Evolutionary conservation across 2,113 vertebrate genomes (phyloP).

Genomic region (Thermophis baileyi): DNA sequence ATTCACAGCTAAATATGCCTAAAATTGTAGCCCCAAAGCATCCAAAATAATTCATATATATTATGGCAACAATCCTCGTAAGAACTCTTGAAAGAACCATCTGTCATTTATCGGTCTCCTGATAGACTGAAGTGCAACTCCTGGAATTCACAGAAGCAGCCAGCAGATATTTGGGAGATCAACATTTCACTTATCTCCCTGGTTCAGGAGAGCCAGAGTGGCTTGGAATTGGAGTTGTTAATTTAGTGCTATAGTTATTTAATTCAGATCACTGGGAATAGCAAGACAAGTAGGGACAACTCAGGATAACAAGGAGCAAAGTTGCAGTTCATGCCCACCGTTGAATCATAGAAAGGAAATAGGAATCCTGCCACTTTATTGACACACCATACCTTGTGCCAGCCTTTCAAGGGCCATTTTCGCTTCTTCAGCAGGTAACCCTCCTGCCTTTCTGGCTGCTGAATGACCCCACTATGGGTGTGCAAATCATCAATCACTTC

Average conservation of each 20-base stretch:
- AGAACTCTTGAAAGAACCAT: background rate
- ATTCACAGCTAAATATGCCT: background rate
- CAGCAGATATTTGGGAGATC: background rate
- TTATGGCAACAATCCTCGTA: background rate
- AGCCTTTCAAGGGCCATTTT: conserved; percentile 93
- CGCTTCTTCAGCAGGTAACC: conserved; percentile 91
- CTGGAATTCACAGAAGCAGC: background rate
- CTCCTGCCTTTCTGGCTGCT: conserved; percentile 77
- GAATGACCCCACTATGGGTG: conserved; percentile 43
- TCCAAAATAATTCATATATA: background rate
- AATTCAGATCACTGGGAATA: background rate
- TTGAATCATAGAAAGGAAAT: background rate
- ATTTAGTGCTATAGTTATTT: background rate
- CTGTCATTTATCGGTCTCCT: background rate
- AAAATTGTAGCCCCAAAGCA: background rate
- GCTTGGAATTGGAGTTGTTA: background rate
- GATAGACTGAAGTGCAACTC: background rate
- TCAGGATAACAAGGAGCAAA: background rate
- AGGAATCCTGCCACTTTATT: background rate
- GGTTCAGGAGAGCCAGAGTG: background rate
- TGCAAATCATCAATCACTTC: conserved; percentile 82
- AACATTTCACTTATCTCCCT: too few species aligned
- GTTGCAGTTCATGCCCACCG: background rate
- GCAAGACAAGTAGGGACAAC: background rate
- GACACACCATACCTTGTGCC: conserved; percentile 83